phyloP scores from a whole-genome alignment of 2,888 invertebrate species.

The Danaus chrysippus region DNA sequence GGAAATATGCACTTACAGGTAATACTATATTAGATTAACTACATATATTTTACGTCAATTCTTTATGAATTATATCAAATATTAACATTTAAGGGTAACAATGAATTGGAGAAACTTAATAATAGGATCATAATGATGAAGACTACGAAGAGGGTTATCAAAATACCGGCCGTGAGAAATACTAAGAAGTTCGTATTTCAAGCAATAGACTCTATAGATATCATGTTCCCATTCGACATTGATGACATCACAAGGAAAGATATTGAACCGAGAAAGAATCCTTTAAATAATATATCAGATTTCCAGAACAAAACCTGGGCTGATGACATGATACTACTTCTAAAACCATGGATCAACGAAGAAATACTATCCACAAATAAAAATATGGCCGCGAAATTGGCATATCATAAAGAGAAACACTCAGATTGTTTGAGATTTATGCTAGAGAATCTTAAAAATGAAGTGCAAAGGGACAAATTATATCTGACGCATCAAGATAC shows the following conservation, averaged over 20 bases:
- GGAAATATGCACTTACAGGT: constrained; percentile 81
- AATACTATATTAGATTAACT: constrained; percentile 11
- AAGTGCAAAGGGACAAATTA: constrained; percentile 39
- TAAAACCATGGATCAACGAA: constrained; percentile 62
- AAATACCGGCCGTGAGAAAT: constrained; percentile 76
- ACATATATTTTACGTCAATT: constrained; percentile 6
- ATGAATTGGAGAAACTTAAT: constrained; percentile 77
- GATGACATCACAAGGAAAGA: constrained; percentile 52
- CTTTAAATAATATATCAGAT: constrained; percentile 52
- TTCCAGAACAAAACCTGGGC: constrained; percentile 66
- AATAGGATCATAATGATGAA: constrained; percentile 83
- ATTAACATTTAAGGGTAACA: constrained; percentile 57
- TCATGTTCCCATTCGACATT: constrained; percentile 64
- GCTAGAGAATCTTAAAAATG: constrained; percentile 52
- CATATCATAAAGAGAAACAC: constrained; percentile 57
- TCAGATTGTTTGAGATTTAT: constrained; percentile 56
- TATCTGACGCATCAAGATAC: constrained; percentile 53
- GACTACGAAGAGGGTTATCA: constrained; percentile 85
- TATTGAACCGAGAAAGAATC: constrained; percentile 54
- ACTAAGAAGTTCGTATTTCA: constrained; percentile 66
- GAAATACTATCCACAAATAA: constrained; percentile 48
- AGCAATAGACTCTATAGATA: constrained; percentile 60
- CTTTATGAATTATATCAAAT: neutral
- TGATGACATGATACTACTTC: constrained; percentile 56
- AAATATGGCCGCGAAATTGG: constrained; percentile 67